phyloP scores from a whole-genome alignment of 1,140 invertebrate genomes.

The Phocides pigmalion region DNA sequence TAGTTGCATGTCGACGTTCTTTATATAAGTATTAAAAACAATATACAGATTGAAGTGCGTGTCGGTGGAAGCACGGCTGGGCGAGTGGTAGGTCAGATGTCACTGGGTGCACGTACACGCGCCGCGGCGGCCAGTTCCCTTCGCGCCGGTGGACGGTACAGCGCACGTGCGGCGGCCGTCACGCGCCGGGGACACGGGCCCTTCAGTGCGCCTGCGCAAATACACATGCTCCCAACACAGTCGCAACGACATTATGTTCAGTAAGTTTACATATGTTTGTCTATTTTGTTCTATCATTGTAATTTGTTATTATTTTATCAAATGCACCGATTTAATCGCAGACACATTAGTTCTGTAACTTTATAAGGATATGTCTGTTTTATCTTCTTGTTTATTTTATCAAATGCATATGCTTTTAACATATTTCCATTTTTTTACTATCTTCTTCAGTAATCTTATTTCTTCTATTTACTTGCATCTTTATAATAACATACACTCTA shows the following conservation, averaged over 20 bases:
- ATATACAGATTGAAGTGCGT: constrained; percentile 64
- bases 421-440: too few species aligned
- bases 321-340: too few species aligned
- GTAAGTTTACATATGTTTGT: not conserved
- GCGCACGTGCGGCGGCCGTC: constrained; percentile 72
- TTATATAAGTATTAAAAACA: not conserved
- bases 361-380: too few species aligned
- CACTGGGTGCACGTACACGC: constrained; percentile 63
- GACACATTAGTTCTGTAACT: too few species aligned
- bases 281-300: not conserved
- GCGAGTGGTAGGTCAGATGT: constrained; percentile 81
- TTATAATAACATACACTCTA: too few species aligned
- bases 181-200: constrained; percentile 70
- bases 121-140: constrained; percentile 71
- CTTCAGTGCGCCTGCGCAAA: constrained; percentile 68
- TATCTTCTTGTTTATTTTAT: too few species aligned
- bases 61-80: constrained; percentile 76
- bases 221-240: constrained; percentile 76
- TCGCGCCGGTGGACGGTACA: constrained; percentile 68
- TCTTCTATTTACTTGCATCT: too few species aligned
- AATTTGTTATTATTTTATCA: not conserved
- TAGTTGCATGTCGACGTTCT: too few species aligned
- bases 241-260: constrained; percentile 75
- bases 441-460: too few species aligned
- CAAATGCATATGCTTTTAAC: too few species aligned